Evolutionary conservation across 2,888 invertebrate species (phyloP).

Genomic region (Ctenicera cuprea): DNA sequence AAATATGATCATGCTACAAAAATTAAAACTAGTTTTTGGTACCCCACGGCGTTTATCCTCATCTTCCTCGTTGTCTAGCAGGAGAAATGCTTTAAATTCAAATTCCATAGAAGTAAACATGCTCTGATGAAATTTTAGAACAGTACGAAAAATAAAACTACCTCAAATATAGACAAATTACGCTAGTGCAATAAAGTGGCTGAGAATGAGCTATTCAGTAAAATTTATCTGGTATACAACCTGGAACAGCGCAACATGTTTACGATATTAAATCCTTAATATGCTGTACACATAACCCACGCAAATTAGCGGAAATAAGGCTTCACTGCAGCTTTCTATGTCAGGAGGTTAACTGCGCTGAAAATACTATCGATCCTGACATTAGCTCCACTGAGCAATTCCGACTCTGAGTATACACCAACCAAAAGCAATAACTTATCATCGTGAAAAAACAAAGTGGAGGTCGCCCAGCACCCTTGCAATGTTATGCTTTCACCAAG

Average conservation of each 20-base stretch:
- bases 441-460: constrained; percentile 8
- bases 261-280: constrained; percentile 4
- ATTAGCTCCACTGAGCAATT: constrained; percentile 9
- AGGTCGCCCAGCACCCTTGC: neutral
- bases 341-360: constrained; percentile 19
- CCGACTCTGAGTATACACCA: constrained; percentile 16
- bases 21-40: too few relatives aligned
- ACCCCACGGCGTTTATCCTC: too few relatives aligned
- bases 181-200: too few relatives aligned
- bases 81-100: too few relatives aligned
- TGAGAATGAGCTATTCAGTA: too few relatives aligned
- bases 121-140: too few relatives aligned
- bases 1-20: too few relatives aligned
- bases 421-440: constrained; percentile 27
- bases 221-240: too few relatives aligned
- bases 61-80: too few relatives aligned
- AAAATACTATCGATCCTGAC: constrained; percentile 30
- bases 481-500: neutral
- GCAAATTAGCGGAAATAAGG: constrained; percentile 37
- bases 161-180: too few relatives aligned
- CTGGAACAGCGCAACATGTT: neutral
- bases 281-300: constrained; percentile 1
- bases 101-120: too few relatives aligned
- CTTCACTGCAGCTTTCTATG: constrained; percentile 12
- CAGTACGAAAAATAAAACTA: too few relatives aligned